phyloP scores from a whole-genome alignment of 2,797 vertebrate genomes.

The Bufotes viridis region DNA sequence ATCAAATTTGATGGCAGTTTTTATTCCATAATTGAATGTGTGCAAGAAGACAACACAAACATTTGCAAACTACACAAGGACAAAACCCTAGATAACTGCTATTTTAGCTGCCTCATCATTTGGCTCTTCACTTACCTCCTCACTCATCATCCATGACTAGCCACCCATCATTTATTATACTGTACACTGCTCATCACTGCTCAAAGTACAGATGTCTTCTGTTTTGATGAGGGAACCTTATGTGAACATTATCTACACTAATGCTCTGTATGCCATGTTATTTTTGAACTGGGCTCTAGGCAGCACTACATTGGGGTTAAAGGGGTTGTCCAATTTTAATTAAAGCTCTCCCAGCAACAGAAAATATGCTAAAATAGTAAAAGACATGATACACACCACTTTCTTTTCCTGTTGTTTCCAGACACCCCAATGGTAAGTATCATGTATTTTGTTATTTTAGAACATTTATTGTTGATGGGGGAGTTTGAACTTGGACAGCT shows the following conservation, averaged over 20 bases:
- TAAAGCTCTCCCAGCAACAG: too few species aligned
- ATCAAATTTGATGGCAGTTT: neutral
- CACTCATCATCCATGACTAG: neutral
- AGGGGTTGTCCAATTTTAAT: too few species aligned
- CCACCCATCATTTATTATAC: neutral
- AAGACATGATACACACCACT: too few species aligned
- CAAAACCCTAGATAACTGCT: neutral
- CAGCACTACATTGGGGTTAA: too few species aligned
- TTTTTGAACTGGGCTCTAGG: neutral
- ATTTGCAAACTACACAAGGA: neutral
- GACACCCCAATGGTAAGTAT: too few species aligned
- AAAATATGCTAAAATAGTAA: too few species aligned
- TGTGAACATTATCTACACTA: neutral
- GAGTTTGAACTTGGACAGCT: too few species aligned
- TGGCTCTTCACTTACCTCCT: neutral
- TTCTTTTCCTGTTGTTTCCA: too few species aligned
- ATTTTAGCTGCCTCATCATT: neutral
- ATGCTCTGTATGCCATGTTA: neutral
- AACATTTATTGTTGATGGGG: too few species aligned
- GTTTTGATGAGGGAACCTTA: neutral
- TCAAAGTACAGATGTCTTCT: neutral
- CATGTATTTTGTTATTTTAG: too few species aligned
- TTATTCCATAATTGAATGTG: neutral
- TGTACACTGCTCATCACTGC: neutral
- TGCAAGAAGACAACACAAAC: neutral